These are phyloP conservation scores for Thymelicus acteon DNA, from an alignment of 2,888 invertebrate genomes.

Conservation along the genomic window DNA sequence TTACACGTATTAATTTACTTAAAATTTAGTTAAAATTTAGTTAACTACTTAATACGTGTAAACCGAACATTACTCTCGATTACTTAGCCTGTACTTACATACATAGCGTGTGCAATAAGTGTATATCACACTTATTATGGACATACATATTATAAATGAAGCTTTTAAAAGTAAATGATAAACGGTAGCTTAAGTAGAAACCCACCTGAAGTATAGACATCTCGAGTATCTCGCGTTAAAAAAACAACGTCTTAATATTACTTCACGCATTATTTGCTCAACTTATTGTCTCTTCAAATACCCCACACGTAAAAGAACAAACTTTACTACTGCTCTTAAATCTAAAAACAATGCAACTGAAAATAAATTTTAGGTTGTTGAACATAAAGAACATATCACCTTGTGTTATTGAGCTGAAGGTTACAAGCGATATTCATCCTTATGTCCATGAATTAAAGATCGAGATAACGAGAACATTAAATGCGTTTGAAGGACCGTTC, in stretches of 20 bases:
- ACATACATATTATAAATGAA: slow-evolving; percentile 1
- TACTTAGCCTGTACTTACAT: not conserved
- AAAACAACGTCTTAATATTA: slow-evolving; percentile 40
- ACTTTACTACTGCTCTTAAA: slow-evolving; percentile 11
- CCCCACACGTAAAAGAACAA: slow-evolving; percentile 38
- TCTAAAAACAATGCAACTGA: slow-evolving; percentile 39
- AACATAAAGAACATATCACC: not conserved
- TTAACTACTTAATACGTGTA: too few relatives aligned
- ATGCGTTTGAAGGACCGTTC: slow-evolving; percentile 54
- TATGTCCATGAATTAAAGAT: slow-evolving; percentile 7
- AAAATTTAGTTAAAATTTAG: too few relatives aligned
- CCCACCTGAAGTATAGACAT: slow-evolving; percentile 17
- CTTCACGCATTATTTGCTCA: slow-evolving; percentile 38
- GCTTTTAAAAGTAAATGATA: slow-evolving; percentile 21
- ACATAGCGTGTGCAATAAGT: not conserved
- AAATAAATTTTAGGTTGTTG: slow-evolving; percentile 35
- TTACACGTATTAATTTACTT: too few relatives aligned
- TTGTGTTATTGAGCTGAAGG: too few relatives aligned
- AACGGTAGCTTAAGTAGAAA: slow-evolving; percentile 26
- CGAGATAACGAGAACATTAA: not conserved
- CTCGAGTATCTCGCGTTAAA: slow-evolving; percentile 24
- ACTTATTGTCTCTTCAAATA: slow-evolving; percentile 40
- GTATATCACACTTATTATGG: not conserved
- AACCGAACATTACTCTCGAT: too few relatives aligned
- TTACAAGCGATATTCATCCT: not conserved